Percentiles rank a stretch among this genome's conserved stretches.
Conservation (phyloP, 2,888 invertebrate genomes). For the Microctonus hyperodae region DNA sequence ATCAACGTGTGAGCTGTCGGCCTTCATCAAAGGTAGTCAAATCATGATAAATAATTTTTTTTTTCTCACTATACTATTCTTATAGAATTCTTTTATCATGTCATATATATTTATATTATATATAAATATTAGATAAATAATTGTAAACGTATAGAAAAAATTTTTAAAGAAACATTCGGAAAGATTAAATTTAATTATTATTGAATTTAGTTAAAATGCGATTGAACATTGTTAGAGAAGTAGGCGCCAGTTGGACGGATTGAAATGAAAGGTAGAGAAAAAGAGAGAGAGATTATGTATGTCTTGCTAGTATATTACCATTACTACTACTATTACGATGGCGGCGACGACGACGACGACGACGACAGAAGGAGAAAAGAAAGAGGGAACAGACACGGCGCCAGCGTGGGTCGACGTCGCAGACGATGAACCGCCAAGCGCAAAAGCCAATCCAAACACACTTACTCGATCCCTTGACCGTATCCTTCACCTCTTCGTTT, state of each 20-base stretch:
- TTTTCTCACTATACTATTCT: too few relatives aligned
- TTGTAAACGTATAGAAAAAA: too few relatives aligned
- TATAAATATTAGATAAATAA: too few relatives aligned
- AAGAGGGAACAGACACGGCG: conserved; percentile 49
- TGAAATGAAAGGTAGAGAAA: conserved; percentile 29
- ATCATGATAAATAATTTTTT: too few relatives aligned
- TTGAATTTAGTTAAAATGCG: too few relatives aligned
- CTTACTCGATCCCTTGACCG: conserved; percentile 50
- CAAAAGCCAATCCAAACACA: not conserved
- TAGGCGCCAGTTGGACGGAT: conserved; percentile 51
- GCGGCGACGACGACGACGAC: conserved; percentile 39
- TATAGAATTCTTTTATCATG: not conserved
- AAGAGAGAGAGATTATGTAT: conserved; percentile 12
- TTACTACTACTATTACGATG: conserved; percentile 36
- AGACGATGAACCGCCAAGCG: conserved; percentile 36
- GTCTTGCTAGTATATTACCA: not conserved
- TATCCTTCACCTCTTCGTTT: not conserved
- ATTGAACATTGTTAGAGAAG: conserved; percentile 47
- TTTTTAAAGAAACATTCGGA: too few relatives aligned
- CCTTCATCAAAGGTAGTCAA: conserved; percentile 54
- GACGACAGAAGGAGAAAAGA: conserved; percentile 36
- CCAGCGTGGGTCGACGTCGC: conserved; percentile 59
- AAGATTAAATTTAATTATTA: too few relatives aligned
- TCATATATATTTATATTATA: too few relatives aligned
- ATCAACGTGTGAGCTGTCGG: conserved; percentile 51